Percentiles rank a stretch among this genome's conserved stretches.
phyloP scores from a whole-genome alignment of 2,113 vertebrate genomes.

The Serinus canaria region DNA sequence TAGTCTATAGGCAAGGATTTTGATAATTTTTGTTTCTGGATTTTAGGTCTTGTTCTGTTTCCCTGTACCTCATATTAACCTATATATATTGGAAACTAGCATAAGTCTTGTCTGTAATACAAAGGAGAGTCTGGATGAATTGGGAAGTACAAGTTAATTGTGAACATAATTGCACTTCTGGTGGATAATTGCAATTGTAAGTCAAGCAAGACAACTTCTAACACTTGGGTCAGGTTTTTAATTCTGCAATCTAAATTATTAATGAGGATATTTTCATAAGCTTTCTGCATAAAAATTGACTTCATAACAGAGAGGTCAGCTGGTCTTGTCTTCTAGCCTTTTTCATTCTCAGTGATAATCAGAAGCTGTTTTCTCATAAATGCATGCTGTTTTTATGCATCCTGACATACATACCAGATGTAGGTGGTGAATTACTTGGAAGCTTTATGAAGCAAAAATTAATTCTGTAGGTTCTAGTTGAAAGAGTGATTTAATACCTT shows the following conservation, averaged over 20 bases:
- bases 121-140: background rate
- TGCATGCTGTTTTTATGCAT: background rate
- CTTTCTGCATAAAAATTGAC: conserved; percentile 54
- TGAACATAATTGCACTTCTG: conserved; percentile 24
- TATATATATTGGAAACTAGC: background rate
- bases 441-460: background rate
- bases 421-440: background rate
- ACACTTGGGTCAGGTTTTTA: conserved; percentile 55
- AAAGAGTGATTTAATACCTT: background rate
- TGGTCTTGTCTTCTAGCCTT: background rate
- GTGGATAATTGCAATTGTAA: conserved; percentile 59
- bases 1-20: background rate
- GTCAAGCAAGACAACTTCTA: conserved; percentile 61
- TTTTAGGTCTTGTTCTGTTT: background rate
- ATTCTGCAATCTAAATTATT: conserved; percentile 71
- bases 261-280: conserved; percentile 41
- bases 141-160: conserved; percentile 37
- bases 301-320: conserved; percentile 5
- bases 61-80: background rate
- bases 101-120: background rate
- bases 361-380: background rate
- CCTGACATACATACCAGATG: background rate
- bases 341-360: background rate
- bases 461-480: background rate
- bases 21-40: background rate